Base-by-base conservation (phyloP, 2,888 invertebrate species). In the Acleris cristana region DNA sequence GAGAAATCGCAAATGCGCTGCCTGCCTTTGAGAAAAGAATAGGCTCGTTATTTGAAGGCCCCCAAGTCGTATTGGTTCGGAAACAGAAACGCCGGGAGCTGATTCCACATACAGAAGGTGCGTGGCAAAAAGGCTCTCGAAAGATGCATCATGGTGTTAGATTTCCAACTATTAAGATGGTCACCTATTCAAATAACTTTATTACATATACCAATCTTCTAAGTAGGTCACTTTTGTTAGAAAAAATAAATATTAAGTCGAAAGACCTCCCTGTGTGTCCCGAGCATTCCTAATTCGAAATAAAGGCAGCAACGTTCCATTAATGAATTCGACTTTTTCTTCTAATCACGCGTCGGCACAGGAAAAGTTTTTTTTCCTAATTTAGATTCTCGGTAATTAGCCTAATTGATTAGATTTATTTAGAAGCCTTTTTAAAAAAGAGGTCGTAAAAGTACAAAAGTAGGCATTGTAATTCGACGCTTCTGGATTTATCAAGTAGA, bases 281-380 rank as follows among this genome's bases (percentile, higher is more conserved):
- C 69, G 18, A 56, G 18, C 76, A 66, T 76, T 68, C 72, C 61
- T 64, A 73, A 76, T 77, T 79, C 69, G 75, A 82, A 82, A 81
- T 75, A 78, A 76, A 73, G 78, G 73, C 75, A 72, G 62, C 66
- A 57, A 62, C 70, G 71, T 76, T 80, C 79, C 79, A 81, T 81
- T 83, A 84, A 80, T 79, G 74, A 83, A 83, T 83, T 81, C 70
- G 73, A 82, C 79, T 72, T 77, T 74, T 69, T 72, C 73, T 77
- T 75, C 74, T 76, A 75, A 79, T 74, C 69, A 48, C 63, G 66
- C 68, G 65, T 69, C 59, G 71, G 69, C 74, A 75, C 73, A 75
- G 75, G 78, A 73, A 74, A 76, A 66, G 66, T 69, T 67, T 69
- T 65, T 72, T 78, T 74, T 72, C 73, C 66, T 70, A 66, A 70